A percentile compares a stretch with the other conserved stretches of the same genome.
Conservation (phyloP, 2,888 invertebrate species). For the Macrosiphum euphorbiae region DNA sequence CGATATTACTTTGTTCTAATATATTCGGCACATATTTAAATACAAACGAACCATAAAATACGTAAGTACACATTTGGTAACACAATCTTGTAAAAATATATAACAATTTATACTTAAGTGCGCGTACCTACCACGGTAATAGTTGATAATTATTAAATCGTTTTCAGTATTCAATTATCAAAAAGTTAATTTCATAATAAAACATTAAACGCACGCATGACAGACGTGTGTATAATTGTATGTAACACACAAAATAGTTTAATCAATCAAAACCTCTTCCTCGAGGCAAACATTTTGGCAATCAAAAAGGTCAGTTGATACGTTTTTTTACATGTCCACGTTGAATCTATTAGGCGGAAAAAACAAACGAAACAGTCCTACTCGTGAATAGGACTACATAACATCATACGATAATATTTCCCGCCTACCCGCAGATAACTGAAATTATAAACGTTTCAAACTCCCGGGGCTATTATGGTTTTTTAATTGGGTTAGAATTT, state of each 20-base stretch:
- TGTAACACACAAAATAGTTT: neutral
- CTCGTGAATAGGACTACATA: neutral
- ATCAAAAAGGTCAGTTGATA: neutral
- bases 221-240: neutral
- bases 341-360: constrained; percentile 26
- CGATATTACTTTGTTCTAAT: neutral
- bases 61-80: neutral
- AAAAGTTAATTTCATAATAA: neutral
- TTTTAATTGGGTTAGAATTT: constrained; percentile 59
- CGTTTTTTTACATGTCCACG: neutral
- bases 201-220: neutral
- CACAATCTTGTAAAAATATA: neutral
- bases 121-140: neutral
- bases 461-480: constrained; percentile 23
- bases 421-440: neutral
- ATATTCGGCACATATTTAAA: neutral
- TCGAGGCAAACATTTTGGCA: constrained; percentile 13
- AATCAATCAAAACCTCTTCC: constrained; percentile 35
- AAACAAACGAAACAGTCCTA: neutral
- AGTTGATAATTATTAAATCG: neutral
- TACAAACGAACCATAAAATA: neutral
- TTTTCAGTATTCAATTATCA: constrained; percentile 24
- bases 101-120: neutral
- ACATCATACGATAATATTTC: neutral
- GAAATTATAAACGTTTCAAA: constrained; percentile 35